A percentile compares a stretch with the other conserved stretches of the same genome.
These are phyloP conservation scores for Proteles cristata DNA, from an alignment of 2,113 vertebrate genomes.

Conservation along the genomic window DNA sequence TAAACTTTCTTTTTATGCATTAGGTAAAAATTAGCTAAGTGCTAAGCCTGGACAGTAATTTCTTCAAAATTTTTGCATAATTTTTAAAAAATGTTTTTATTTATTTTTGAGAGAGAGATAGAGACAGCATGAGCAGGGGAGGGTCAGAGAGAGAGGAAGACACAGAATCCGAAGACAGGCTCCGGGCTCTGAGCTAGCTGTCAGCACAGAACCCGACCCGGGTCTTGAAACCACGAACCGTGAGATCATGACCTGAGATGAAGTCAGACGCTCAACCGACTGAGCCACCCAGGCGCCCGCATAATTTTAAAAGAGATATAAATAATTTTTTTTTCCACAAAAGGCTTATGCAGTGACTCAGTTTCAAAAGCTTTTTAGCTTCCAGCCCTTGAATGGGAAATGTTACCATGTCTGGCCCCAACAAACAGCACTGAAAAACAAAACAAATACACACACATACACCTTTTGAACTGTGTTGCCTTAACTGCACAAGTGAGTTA, in stretches of 20 bases:
- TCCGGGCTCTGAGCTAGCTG: too few relatives aligned
- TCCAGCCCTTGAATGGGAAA: constrained; percentile 90
- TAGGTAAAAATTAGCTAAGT: not conserved
- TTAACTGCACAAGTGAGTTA: not conserved
- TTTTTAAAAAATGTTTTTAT: not conserved
- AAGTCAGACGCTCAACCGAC: too few relatives aligned
- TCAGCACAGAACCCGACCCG: too few relatives aligned
- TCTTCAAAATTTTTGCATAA: not conserved
- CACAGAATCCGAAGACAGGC: too few relatives aligned
- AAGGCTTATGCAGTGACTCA: constrained; percentile 82
- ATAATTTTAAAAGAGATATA: not conserved
- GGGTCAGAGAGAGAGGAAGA: too few relatives aligned
- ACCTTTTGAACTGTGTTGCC: not conserved
- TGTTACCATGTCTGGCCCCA: constrained; percentile 89
- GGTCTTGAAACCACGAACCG: too few relatives aligned
- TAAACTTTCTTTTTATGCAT: not conserved
- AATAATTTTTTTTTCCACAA: constrained; percentile 66
- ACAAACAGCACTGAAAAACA: constrained; percentile 89
- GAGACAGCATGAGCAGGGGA: too few relatives aligned
- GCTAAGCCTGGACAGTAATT: constrained; percentile 4
- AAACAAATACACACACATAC: not conserved
- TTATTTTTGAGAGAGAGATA: too few relatives aligned
- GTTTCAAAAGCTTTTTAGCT: constrained; percentile 83
- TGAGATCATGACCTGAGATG: too few relatives aligned
- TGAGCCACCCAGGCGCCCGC: too few relatives aligned